Evolutionary conservation across 53 echinoderm and acorn worm genomes (phyloP).

Genomic region (Pentamera pediparva): DNA sequence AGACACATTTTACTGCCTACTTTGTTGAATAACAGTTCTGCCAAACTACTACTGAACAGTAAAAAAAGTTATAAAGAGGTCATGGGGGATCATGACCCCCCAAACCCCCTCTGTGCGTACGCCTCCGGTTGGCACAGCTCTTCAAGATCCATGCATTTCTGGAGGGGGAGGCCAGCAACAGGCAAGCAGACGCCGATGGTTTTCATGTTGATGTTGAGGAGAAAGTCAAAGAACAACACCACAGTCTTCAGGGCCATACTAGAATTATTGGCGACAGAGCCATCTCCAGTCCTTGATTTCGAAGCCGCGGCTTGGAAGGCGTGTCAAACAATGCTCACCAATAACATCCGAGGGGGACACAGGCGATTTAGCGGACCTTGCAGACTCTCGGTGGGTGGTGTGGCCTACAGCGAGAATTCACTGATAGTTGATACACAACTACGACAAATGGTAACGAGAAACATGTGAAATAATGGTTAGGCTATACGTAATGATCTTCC

Average conservation of each 20-base stretch:
- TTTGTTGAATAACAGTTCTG: too few relatives aligned
- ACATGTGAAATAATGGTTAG: too few relatives aligned
- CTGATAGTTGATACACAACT: background rate
- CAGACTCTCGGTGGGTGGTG: conserved; percentile 9
- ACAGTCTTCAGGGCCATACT: conserved; percentile 29
- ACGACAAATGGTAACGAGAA: too few relatives aligned
- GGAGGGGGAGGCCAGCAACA: conserved; percentile 4
- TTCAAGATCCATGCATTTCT: conserved; percentile 49
- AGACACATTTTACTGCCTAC: too few relatives aligned
- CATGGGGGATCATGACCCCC: too few relatives aligned
- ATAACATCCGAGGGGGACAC: background rate
- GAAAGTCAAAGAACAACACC: conserved; percentile 31
- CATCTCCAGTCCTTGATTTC: conserved; percentile 32
- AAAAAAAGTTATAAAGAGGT: too few relatives aligned
- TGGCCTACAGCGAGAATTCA: background rate
- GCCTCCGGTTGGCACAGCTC: conserved; percentile 47
- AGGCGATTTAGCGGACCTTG: conserved; percentile 10
- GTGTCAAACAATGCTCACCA: background rate
- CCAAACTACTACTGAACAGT: too few relatives aligned
- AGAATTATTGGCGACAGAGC: background rate
- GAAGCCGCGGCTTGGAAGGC: conserved; percentile 36
- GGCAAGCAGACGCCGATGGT: conserved; percentile 50
- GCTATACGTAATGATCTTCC: too few relatives aligned
- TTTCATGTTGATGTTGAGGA: conserved; percentile 44
- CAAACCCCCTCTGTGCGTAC: too few relatives aligned